Evolutionary conservation across 2,797 vertebrate genomes (phyloP), one percentile per base, ranked within the genome.

Genomic region (Leptoclinus maculatus): DNA sequence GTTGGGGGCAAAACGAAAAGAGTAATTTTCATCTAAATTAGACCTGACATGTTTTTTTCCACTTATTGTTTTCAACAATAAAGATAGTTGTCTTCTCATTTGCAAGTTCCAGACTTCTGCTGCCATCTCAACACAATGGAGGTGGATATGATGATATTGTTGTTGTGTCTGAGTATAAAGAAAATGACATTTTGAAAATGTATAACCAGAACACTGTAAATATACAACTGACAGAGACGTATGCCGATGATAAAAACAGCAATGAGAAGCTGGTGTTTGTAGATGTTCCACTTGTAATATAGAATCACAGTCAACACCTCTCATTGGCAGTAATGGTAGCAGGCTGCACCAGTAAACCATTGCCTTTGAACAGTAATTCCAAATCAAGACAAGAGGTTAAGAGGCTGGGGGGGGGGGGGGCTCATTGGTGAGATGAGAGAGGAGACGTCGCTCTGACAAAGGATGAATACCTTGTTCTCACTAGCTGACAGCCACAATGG

Each of bases 391-490:
- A 59, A 84, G 89, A 84, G 84, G 84, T 84, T 80, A 83, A 80
- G 78, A 38, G 79, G 66, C 29, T 19, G 74, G 68, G 45, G 57
- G 1, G 0, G 23, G 13, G n/a, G 63, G 41, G 60, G 41, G 63
- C 80, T 88, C 71, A 66, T 69, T 39, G 78, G 69, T 16, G 69
- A 68, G 80, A 83, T 74, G 88, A 85, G 83, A 83, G 84, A 54
- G 39, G 79, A 85, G 84, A 87, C 63, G 70, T 85, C 32, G 58
- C 77, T 60, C 80, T 78, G 80, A 89, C 89, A 92, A 92, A 93
- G 83, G 83, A 89, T 90, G 91, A 93, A 94, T 91, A 89, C 93
- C 92, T 92, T 88, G 88, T 88, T 88, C 91, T 85, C 87, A 53
- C 76, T 77, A 13, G 83, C 83, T 89, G 90, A 88, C 85, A 84